Evolutionary conservation across 2,888 invertebrate genomes (phyloP), one percentile per base, ranked within the genome.

Genomic region (Pogonocherus hispidulus): DNA sequence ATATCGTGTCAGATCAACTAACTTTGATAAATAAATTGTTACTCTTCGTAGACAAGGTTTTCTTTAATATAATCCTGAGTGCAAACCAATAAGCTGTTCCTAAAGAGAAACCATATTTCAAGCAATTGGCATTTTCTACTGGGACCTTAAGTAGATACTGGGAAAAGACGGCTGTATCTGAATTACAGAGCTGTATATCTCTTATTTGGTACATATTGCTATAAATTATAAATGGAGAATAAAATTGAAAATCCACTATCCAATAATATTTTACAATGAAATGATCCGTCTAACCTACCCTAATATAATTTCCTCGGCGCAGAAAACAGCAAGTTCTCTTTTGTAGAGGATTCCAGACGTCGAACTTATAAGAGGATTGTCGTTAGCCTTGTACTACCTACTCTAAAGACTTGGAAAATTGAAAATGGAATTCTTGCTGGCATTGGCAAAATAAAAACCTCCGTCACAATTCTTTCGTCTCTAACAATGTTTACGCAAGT

Each of bases 401-500:
- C 8, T 20, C 46, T 46, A 46, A 46, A 46, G 23, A 57, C 57
- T 57, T 22, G 57, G 57, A 57, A 57, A 57, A 57, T 57, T 57
- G 57, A 46, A 57, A 57, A 57, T 44, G 18, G 46, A 52, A 37
- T 55, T 41, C 57, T 22, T 23, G 37, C 57, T 23, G n/a, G 23
- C 44, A 27, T 14, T 23, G 57, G 46, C 44, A 46, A 57, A 57
- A 41, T 57, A 46, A 44, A 44, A 46, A 11, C 16, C 57, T 14
- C 14, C n/a, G 16, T 18, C 27, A 22, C 57, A 41, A 46, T 46
- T 57, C 57, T 44, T 35, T 37, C n/a, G 44, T 44, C 57, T 4
- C 11, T 57, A 46, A 57, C 44, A 57, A 57, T 57, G 57, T 57
- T 57, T 57, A 57, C 57, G 27, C 44, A 57, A 41, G 57, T 18